Evolutionary conservation across 1,140 invertebrate genomes (phyloP), one percentile per base, ranked within the genome.

Genomic region (Cryptotermes secundus): DNA sequence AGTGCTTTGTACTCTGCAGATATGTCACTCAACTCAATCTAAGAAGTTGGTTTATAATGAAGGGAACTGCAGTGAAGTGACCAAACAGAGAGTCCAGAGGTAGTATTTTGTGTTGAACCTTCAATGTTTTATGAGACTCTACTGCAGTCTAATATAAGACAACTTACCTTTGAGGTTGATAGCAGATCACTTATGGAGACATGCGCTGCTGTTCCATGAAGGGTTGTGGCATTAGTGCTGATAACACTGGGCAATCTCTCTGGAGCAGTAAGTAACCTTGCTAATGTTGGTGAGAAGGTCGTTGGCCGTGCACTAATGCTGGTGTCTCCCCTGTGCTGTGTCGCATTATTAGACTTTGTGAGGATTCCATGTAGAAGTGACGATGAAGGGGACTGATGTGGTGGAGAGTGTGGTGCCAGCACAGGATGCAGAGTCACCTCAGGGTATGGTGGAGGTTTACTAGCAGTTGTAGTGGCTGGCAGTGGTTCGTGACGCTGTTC

Each of bases 391-490:
- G 88, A 91, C 87, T 89, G 90, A 79, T 88, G 89, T 84, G 85
- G 86, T 83, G 90, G 87, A 42, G 90, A 89, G 1, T 89, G 88
- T n/a, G 89, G 88, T 6, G 88, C 87, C 12, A 88, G 86, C 83
- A 96, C 94, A 3, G 95, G 94, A 88, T 95, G 93, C 22, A 96
- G 89, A 2, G 94, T 95, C 38, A 96, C 95, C 88, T 96, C 95
- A 0, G 94, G 94, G 89, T 95, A 96, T 81, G 94, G 94, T 59
- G 94, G 93, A 3, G 93, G 93, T 42, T 42, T 26, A 93, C 91
- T 9, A 89, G 38, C 49, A 82, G 81, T n/a, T 22, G 83, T 79
- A 16, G 83, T 36, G 34, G 16, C 38, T 34, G 38, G 34, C 26
- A n/a, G 24, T 26, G 79, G 34, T 26, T 49, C 34, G 31, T 83